phyloP scores from a whole-genome alignment of 2,113 vertebrate genomes.

The Diadophis punctatus region DNA sequence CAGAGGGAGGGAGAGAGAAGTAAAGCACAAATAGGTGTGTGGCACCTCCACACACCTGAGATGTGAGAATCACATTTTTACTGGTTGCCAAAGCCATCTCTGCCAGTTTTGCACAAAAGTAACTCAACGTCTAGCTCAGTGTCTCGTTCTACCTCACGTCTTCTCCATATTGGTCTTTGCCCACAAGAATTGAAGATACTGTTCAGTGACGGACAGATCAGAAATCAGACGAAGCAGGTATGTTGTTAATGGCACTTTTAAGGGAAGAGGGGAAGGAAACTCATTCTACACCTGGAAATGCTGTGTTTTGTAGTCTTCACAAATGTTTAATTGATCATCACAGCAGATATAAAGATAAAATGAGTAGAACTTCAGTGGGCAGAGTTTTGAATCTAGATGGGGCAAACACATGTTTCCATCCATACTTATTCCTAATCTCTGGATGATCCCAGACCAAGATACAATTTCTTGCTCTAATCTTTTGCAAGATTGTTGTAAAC shows the following conservation, averaged over 20 bases:
- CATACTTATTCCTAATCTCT: background rate
- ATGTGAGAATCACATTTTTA: conserved; percentile 9
- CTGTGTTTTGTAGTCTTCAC: fast-evolving
- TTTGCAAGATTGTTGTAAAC: background rate
- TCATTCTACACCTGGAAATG: background rate
- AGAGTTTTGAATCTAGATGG: background rate
- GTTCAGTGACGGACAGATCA: background rate
- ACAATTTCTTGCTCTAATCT: background rate
- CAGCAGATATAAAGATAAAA: background rate
- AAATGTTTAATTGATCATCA: background rate
- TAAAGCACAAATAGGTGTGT: conserved; percentile 30
- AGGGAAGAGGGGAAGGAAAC: conserved; percentile 7
- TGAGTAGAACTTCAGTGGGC: background rate
- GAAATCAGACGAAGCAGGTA: conserved; percentile 57
- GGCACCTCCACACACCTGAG: conserved; percentile 42
- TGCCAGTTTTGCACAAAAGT: background rate
- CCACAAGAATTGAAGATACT: background rate
- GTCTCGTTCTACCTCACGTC: background rate
- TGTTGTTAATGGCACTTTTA: background rate
- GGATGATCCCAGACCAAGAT: background rate
- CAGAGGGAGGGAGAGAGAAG: conserved; percentile 2
- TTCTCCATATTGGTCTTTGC: conserved; percentile 16
- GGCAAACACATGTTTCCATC: background rate
- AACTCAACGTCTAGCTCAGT: background rate
- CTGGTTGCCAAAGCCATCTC: background rate